These are phyloP conservation scores for Oreohelix idahoensis DNA, from an alignment of 1,140 invertebrate species.

Conservation along the genomic window DNA sequence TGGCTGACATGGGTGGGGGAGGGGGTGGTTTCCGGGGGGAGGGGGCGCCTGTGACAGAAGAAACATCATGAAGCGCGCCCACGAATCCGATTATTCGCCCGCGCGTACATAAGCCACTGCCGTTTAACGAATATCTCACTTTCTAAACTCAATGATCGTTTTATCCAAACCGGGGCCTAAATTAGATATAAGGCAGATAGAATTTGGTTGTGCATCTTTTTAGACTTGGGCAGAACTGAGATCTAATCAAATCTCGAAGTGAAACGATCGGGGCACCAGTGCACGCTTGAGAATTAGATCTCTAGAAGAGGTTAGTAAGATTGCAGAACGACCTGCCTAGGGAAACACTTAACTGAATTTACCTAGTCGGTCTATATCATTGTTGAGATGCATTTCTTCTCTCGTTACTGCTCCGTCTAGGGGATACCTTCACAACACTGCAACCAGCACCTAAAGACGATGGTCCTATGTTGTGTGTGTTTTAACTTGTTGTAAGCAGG, in stretches of 20 bases:
- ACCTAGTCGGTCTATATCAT: slow-evolving; percentile 31
- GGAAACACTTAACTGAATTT: slow-evolving; percentile 40
- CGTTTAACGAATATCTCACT: slow-evolving; percentile 46
- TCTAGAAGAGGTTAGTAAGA: slow-evolving; percentile 36
- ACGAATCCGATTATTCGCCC: slow-evolving; percentile 31
- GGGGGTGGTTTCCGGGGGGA: background rate
- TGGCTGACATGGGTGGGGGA: background rate
- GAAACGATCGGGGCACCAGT: slow-evolving; percentile 22
- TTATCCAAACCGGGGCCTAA: slow-evolving; percentile 41
- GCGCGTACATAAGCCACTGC: slow-evolving; percentile 43
- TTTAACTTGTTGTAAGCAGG: background rate
- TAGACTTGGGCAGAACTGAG: slow-evolving; percentile 1
- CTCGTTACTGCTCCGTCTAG: background rate
- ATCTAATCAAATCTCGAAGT: slow-evolving; percentile 45
- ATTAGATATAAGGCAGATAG: slow-evolving; percentile 50
- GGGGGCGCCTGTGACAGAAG: background rate
- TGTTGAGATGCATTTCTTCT: slow-evolving; percentile 18
- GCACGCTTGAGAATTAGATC: slow-evolving; percentile 37
- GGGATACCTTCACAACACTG: background rate
- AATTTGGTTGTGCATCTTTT: slow-evolving; percentile 45
- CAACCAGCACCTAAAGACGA: background rate
- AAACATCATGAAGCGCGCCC: slow-evolving; percentile 7
- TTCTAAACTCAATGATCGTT: slow-evolving; percentile 50
- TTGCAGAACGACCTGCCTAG: slow-evolving; percentile 32
- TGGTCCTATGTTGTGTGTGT: background rate